Base-by-base conservation (phyloP, 1,140 invertebrate species). In the Eulimnadia texana region DNA sequence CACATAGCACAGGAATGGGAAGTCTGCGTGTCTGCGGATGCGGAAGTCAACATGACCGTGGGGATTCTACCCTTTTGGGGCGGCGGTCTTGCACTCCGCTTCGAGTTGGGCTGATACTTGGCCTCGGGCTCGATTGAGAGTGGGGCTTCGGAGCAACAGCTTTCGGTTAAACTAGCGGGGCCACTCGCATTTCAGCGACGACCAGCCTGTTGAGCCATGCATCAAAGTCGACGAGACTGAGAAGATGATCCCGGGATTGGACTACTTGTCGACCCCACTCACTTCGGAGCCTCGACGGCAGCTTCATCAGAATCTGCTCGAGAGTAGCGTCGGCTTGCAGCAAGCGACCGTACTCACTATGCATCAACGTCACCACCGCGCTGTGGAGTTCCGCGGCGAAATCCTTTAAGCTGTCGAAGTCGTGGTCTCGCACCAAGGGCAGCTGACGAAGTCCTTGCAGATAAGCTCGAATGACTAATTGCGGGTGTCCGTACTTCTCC, bases 401-500 rank as follows among this genome's bases (percentile, higher is more conserved):
- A n/a, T 24, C 25, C 23, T 56, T 24, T 28, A 56, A 29, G 20
- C 3, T n/a, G n/a, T 22, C 20, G 25, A 56, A 56, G 9, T 56
- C 54, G 2, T 27, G 19, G 25, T 3, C 29, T 56, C 25, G 1
- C 16, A 51, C 3, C 13, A 3, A 10, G 9, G 24, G 59, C 6
- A 54, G 16, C 10, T 54, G 9, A 11, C 25, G 16, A 10, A 61
- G 22, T 24, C 27, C 19, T 0, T 25, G 16, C 6, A 53, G 24
- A 28, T 52, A 61, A 3, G 50, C 16, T 19, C 50, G 16, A 1
- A 50, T 28, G 1, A 61, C 29, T 11, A 61, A n/a, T 19, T 61
- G 23, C 24, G 50, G 59, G 19, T 61, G 59, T 3, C 59, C 59
- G 11, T 61, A 61, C 13, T 49, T 54, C 2, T 53, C 29, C 16